Percentiles rank a stretch among this genome's conserved stretches.
These are phyloP conservation scores for Pammene fasciana DNA, from an alignment of 2,888 invertebrate genomes.

Conservation along the genomic window DNA sequence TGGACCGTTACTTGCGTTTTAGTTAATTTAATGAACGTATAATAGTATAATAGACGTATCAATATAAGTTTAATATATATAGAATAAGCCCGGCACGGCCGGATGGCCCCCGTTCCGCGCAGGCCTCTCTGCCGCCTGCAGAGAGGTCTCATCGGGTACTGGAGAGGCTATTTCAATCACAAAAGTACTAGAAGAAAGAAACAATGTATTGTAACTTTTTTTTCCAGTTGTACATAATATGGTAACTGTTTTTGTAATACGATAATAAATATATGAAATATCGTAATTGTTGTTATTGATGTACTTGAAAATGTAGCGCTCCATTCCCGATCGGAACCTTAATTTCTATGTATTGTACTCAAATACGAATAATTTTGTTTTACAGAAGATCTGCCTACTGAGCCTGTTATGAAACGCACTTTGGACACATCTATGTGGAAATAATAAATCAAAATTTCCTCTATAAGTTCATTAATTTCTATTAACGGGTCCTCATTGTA, in stretches of 20 bases:
- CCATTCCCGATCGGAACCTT: conserved; percentile 83
- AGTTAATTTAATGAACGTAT: conserved; percentile 82
- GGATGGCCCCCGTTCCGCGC: conserved; percentile 84
- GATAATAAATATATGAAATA: conserved; percentile 82
- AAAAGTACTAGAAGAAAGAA: conserved; percentile 87
- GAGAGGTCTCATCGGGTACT: conserved; percentile 90
- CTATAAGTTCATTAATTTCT: conserved; percentile 76
- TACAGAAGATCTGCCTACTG: conserved; percentile 80
- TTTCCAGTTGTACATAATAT: conserved; percentile 84
- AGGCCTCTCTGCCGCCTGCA: conserved; percentile 85
- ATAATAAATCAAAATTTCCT: conserved; percentile 83
- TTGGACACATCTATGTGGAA: conserved; percentile 83
- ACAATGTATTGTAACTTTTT: conserved; percentile 81
- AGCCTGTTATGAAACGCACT: conserved; percentile 79
- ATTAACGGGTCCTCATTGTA: conserved; percentile 78
- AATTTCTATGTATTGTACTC: conserved; percentile 72
- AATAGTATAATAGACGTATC: conserved; percentile 80
- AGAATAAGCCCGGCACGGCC: conserved; percentile 81
- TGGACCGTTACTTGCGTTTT: conserved; percentile 79
- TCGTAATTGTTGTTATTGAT: conserved; percentile 79
- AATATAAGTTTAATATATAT: conserved; percentile 83
- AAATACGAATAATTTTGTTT: conserved; percentile 77
- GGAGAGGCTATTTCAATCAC: conserved; percentile 92
- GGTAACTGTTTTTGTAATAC: conserved; percentile 83
- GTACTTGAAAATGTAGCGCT: conserved; percentile 70